phyloP scores from a whole-genome alignment of 2,888 invertebrate species.

The Drosophila koepferae region DNA sequence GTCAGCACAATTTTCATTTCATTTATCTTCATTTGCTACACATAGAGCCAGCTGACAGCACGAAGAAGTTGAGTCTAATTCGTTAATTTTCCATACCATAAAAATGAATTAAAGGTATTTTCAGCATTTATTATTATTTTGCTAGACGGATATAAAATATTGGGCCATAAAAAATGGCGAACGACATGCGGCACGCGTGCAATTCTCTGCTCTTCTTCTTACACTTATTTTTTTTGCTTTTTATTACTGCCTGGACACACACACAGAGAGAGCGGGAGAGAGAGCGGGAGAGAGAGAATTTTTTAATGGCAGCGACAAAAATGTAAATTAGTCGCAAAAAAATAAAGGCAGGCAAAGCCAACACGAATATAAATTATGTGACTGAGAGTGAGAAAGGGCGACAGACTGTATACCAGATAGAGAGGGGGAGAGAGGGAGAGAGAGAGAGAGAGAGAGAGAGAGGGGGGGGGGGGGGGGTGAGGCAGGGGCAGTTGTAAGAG shows the following conservation, averaged over 20 bases:
- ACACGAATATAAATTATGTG: slow-evolving; percentile 60
- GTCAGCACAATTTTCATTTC: slow-evolving; percentile 73
- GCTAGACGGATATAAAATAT: slow-evolving; percentile 49
- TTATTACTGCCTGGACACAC: slow-evolving; percentile 53
- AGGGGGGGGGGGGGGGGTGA: not conserved
- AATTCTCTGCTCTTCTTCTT: not conserved
- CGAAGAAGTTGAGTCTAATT: slow-evolving; percentile 49
- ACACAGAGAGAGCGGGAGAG: slow-evolving; percentile 6
- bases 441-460: not conserved
- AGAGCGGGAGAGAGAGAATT: slow-evolving; percentile 12
- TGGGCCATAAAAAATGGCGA: slow-evolving; percentile 46
- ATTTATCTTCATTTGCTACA: slow-evolving; percentile 73
- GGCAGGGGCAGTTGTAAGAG: slow-evolving; percentile 51
- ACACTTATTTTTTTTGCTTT: not conserved
- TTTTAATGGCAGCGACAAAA: slow-evolving; percentile 78
- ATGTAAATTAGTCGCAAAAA: slow-evolving; percentile 74
- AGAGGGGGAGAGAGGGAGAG: not conserved
- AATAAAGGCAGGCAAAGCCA: slow-evolving; percentile 39
- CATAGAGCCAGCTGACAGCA: slow-evolving; percentile 1
- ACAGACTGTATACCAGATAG: too few relatives aligned
- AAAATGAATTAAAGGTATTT: slow-evolving; percentile 67
- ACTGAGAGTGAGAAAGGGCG: not conserved
- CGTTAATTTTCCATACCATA: slow-evolving; percentile 69
- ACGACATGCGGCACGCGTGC: slow-evolving; percentile 58
- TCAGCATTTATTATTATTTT: slow-evolving; percentile 43